Evolutionary conservation across 2,113 vertebrate species (phyloP).

Genomic region (Saimiri boliviensis): DNA sequence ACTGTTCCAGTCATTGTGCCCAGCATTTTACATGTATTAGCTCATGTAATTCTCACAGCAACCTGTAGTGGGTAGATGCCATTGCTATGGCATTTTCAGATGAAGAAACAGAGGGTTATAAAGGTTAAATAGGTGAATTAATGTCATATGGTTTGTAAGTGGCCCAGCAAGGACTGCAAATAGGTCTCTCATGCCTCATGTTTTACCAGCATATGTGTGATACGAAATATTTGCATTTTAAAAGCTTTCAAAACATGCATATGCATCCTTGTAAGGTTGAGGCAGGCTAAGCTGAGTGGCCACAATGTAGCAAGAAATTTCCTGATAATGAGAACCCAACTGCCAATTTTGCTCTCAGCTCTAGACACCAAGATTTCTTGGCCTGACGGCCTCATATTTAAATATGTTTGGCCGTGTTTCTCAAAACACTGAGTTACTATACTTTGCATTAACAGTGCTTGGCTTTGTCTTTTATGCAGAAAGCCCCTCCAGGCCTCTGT

Average conservation of each 20-base stretch:
- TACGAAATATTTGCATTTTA: neutral
- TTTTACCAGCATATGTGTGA: neutral
- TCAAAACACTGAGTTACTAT: conserved; percentile 75
- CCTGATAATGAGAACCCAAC: conserved; percentile 66
- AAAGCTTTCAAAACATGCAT: neutral
- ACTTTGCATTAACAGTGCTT: conserved; percentile 79
- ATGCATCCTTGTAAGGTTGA: conserved; percentile 38
- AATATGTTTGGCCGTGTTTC: conserved; percentile 77
- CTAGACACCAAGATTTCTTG: conserved; percentile 76
- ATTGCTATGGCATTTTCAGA: neutral
- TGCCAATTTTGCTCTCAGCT: conserved; percentile 70
- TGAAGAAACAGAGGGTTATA: neutral
- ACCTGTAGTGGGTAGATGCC: neutral
- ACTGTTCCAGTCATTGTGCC: neutral
- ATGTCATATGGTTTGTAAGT: neutral
- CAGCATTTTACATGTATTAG: neutral
- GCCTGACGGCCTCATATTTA: conserved; percentile 72
- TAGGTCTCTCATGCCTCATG: neutral
- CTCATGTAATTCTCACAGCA: conserved; percentile 9
- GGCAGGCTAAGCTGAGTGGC: conserved; percentile 42
- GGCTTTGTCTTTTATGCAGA: conserved; percentile 80
- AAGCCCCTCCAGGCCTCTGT: conserved; percentile 81
- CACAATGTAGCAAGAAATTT: conserved; percentile 65
- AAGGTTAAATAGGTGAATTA: neutral
- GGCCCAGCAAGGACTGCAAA: neutral